A percentile compares a stretch with the other conserved stretches of the same genome.
These are phyloP conservation scores for Pyrochroa serraticornis DNA, from an alignment of 2,888 invertebrate genomes.

Conservation along the genomic window DNA sequence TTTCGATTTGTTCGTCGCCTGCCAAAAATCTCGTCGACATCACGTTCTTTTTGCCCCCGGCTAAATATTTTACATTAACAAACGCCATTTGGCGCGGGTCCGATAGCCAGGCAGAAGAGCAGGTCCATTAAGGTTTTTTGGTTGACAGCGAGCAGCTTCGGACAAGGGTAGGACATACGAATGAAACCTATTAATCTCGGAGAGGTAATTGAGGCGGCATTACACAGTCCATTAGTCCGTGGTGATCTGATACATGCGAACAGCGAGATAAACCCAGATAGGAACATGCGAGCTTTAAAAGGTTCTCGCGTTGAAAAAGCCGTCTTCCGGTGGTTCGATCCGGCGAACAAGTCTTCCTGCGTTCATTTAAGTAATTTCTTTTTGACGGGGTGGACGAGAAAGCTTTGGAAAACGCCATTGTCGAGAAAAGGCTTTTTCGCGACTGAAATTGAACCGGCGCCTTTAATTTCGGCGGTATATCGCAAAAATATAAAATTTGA, in stretches of 20 bases:
- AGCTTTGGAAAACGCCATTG: neutral
- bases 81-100: constrained; percentile 19
- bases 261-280: constrained; percentile 34
- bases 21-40: constrained; percentile 10
- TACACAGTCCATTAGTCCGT: constrained; percentile 41
- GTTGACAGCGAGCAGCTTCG: constrained; percentile 30
- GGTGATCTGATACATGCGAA: constrained; percentile 41
- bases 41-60: constrained; percentile 12
- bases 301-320: constrained; percentile 30
- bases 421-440: no score
- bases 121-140: constrained; percentile 37
- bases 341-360: constrained; percentile 16
- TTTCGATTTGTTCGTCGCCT: constrained; percentile 1
- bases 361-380: constrained; percentile 6
- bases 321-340: constrained; percentile 36
- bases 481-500: no score
- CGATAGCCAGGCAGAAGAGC: neutral
- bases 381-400: neutral
- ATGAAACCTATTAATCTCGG: constrained; percentile 40
- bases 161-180: constrained; percentile 40
- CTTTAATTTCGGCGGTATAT: constrained; percentile 2
- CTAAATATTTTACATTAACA: constrained; percentile 28
- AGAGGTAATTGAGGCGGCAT: constrained; percentile 41
- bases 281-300: constrained; percentile 36
- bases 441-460: constrained; percentile 1